Evolutionary conservation across 2,113 vertebrate species (phyloP), one percentile per base, ranked within the genome.

Genomic region (Coregonus clupeaformis): DNA sequence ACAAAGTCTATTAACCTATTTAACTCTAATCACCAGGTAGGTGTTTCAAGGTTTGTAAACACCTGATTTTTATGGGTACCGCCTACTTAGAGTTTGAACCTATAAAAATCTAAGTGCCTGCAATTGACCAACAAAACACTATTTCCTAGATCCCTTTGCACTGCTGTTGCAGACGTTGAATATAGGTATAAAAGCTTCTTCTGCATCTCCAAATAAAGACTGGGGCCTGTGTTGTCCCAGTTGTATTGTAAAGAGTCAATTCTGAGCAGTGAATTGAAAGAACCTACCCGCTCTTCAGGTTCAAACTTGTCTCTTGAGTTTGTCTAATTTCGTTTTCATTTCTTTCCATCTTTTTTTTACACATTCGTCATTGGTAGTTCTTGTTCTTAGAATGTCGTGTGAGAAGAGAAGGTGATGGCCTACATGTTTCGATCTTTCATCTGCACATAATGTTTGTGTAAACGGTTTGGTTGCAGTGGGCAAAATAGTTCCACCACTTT

Each of bases 101-200:
- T 77, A 79, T 89, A 87, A 90, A n/a, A 90, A 82, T 75, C 47
- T 80, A 87, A 72, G 81, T 76, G 77, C 80, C 77, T 42, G 36
- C 36, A 42, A 42, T 42, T 42, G 36, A 42, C 36, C 36, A 42
- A 42, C 36, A 42, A 42, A 42, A 42, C 36, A 42, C 66, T 52
- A 74, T 83, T 88, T 77, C 70, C 74, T 80, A 55, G 57, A 71
- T 78, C 68, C 74, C 42, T 87, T 85, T 76, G 49, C 49, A 14
- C 64, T 76, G 82, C 72, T 78, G 78, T 84, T 86, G 80, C 77
- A n/a, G n/a, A n/a, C 42, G 30, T 74, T 85, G 81, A 69, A 75
- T 72, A 81, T 68, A 18, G 12, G 84, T 20, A 71, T 76, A 87
- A 87, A 87, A 73, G 70, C 73, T 76, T 74, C 68, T 84, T 77